phyloP scores from a whole-genome alignment of 2,797 vertebrate genomes.

The Tangara arthus region DNA sequence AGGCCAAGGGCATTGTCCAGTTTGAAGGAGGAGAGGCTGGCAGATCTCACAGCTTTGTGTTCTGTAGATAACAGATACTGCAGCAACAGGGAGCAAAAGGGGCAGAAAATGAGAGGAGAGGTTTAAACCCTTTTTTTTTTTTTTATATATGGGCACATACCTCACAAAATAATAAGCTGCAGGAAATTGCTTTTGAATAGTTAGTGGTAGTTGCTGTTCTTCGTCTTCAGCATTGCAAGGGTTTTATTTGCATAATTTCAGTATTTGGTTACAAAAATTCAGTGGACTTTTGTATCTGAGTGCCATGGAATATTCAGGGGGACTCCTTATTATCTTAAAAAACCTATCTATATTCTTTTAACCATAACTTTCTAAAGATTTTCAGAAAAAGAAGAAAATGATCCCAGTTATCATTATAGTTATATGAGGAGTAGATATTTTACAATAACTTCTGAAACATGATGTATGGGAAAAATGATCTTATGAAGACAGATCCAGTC shows the following conservation, averaged over 20 bases:
- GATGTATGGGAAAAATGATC: neutral
- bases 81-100: neutral
- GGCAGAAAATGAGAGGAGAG: neutral
- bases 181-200: neutral
- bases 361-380: neutral
- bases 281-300: neutral
- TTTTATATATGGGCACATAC: neutral
- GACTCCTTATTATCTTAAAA: neutral
- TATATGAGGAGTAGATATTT: neutral
- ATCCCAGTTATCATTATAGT: neutral
- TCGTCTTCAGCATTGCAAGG: neutral
- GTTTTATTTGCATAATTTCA: neutral
- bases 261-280: neutral
- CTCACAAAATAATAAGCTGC: neutral
- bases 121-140: neutral
- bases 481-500: neutral
- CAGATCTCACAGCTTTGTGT: neutral
- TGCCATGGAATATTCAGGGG: neutral
- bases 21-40: conserved; percentile 26
- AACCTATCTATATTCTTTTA: neutral
- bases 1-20: conserved; percentile 74
- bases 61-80: conserved; percentile 75
- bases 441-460: neutral
- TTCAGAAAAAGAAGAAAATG: neutral
- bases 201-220: neutral